Evolutionary conservation across 2,888 invertebrate genomes (phyloP), one percentile per base, ranked within the genome.

Genomic region (Orthonychiurus folsomi): DNA sequence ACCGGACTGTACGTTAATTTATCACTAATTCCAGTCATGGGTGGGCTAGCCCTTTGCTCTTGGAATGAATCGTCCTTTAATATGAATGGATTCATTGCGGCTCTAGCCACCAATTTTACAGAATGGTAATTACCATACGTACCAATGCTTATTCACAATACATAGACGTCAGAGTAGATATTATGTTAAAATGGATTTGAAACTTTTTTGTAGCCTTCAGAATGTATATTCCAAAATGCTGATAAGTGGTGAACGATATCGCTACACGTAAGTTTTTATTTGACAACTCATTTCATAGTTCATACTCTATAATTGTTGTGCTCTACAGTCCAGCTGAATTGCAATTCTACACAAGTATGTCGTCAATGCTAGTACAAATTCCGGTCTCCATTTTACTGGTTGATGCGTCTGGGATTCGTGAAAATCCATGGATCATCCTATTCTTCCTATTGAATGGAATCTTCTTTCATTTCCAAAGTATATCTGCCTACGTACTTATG

Each of bases 381-480:
- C 87, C 87, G 59, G 83, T 83, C 25, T 83, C 85, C 68, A 78
- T 85, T 72, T 77, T 86, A 66, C 77, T 87, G 74, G 84, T 86
- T 59, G 85, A 87, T 78, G 75, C 84, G 66, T 75, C 78, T 54
- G 76, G 79, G 63, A 78, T 82, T 15, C 76, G 74, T 28, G 67
- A 74, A 28, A 81, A 82, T 70, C 75, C 83, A 62, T 77, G 76
- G 63, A 71, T 82, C 58, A 74, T 85, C 26, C 76, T 81, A 52
- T 82, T 82, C 66, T 84, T 85, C 74, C 75, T 86, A 59, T 77
- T 86, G 20, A 87, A 87, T 76, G 88, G 88, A 60, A 75, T 87
- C 28, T 86, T 86, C 77, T 88, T 87, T 77, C 88, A 88, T 77
- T 86, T 86, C 75, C 88, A 88, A 81, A 86, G 86, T 75, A 86